These are phyloP conservation scores for Probosciger aterrimus DNA, from an alignment of 2,113 vertebrate species.

Conservation along the genomic window DNA sequence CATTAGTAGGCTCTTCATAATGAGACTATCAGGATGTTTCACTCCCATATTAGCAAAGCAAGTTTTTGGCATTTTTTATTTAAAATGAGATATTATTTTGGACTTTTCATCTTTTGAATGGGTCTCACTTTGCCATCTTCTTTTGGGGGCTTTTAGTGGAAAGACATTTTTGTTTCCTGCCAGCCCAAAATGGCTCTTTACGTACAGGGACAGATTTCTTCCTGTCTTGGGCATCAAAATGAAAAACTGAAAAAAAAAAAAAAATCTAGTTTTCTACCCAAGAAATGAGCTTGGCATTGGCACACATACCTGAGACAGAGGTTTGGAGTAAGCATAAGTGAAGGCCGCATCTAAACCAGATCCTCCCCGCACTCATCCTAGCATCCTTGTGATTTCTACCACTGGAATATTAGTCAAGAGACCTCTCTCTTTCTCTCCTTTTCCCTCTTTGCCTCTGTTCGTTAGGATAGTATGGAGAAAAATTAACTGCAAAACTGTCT, in stretches of 20 bases:
- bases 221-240: neutral
- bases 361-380: neutral
- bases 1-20: neutral
- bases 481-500: neutral
- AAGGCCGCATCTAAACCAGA: neutral
- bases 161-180: neutral
- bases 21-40: neutral
- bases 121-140: neutral
- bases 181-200: neutral
- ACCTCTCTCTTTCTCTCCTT: neutral
- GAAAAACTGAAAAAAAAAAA: neutral
- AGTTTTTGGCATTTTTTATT: neutral
- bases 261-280: neutral
- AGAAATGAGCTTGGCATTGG: rapidly evolving
- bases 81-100: neutral
- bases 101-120: neutral
- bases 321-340: neutral
- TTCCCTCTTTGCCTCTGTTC: neutral
- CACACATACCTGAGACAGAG: rapidly evolving
- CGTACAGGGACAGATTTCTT: neutral
- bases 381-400: neutral
- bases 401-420: neutral
- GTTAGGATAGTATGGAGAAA: neutral
- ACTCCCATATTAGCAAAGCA: neutral
- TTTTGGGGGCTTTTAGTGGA: neutral